Base-by-base conservation (phyloP, 2,113 vertebrate species). In the Helogale parvula region DNA sequence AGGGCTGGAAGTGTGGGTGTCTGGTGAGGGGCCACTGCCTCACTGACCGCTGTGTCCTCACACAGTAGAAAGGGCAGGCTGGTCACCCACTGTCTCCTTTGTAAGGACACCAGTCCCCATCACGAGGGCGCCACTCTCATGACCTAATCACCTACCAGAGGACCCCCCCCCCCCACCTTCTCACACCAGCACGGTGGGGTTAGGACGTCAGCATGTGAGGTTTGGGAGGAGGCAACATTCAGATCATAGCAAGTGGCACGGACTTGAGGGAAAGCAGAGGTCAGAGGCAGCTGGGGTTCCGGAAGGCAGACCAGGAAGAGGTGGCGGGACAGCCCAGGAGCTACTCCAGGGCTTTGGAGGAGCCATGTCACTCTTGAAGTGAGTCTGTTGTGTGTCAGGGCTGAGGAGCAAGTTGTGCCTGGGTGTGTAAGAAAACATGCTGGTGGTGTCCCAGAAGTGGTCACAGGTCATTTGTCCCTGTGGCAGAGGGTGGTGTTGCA, bases 121-220 rank as follows among this genome's bases (percentile, higher is more conserved):
- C 66, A 29, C 0, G 7, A 88, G n/a, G 54, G 4, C 45, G 41
- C 74, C 9, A 2, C 16, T 57, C 16, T 35, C 5, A 15, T 23
- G 35, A 74, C 14, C 57, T 35, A 5, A 29, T 88, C 23, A 65
- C 16, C 29, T 13, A 8, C 16, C 47, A 17, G 19, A 54, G 27
- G 41, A 41, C 41, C 41, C 41, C 41, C 41, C 41, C 41, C 15
- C 4, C 72, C 31, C 27, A 65, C 4, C 19, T 38, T 31, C 63
- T 38, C 21, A 41, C 14, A 38, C 0, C 21, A n/a, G 52, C 21
- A 0, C 25, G 3, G 3, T 29, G 16, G 5, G 41, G 72, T 31
- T 41, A 63, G 65, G 25, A 45, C 41, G 87, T 29, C 52, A 92
- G 31, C 27, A 27, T 3, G 27, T 57, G 7, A 29, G 52, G 3